Conservation (phyloP, 2,797 vertebrate genomes). For the Iguana delicatissima region DNA sequence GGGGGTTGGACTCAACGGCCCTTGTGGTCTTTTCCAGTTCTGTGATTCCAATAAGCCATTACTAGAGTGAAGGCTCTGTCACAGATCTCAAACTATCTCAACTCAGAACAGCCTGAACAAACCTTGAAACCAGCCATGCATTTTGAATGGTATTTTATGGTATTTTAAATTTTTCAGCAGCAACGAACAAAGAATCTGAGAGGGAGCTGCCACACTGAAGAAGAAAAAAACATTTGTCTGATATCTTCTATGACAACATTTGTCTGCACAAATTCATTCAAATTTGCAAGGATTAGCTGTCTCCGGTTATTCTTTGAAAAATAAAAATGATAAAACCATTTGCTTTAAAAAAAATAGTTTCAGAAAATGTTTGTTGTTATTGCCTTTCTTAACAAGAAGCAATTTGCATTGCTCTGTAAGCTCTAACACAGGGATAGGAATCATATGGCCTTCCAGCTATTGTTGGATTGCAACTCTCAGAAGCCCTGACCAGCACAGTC, state of each 20-base stretch:
- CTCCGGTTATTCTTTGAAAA: not conserved
- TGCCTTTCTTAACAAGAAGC: not conserved
- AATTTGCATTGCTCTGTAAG: not conserved
- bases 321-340: not conserved
- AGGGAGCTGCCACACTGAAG: not conserved
- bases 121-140: not conserved
- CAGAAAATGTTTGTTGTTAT: not conserved
- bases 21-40: no score
- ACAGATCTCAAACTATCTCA: not conserved
- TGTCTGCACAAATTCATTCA: not conserved
- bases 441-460: no score
- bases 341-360: not conserved
- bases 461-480: no score
- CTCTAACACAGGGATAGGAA: no score
- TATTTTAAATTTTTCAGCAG: not conserved
- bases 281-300: not conserved
- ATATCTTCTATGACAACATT: not conserved
- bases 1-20: no score
- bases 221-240: not conserved
- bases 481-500: no score
- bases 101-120: not conserved
- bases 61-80: not conserved
- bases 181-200: not conserved
- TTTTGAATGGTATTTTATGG: not conserved
- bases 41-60: not conserved